A percentile compares a stretch with the other conserved stretches of the same genome.
phyloP scores from a whole-genome alignment of 2,888 invertebrate genomes.

The Crepidodera aurea region DNA sequence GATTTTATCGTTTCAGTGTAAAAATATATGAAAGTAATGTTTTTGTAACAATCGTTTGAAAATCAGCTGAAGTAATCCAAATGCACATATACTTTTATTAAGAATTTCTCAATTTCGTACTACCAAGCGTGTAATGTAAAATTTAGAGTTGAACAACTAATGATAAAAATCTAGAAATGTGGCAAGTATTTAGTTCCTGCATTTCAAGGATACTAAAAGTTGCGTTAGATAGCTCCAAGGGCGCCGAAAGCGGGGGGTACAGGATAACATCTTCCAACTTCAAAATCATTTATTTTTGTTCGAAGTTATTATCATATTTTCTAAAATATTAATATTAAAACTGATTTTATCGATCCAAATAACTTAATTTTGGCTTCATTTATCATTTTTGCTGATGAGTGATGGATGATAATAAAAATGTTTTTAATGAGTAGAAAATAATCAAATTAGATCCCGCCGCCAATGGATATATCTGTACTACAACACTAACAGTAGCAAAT shows the following conservation, averaged over 20 bases:
- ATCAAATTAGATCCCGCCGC: too few relatives aligned
- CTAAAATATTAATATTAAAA: too few relatives aligned
- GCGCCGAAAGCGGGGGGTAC: too few relatives aligned
- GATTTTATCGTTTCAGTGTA: constrained; percentile 8
- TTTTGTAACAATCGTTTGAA: constrained; percentile 15
- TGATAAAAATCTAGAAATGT: constrained; percentile 26
- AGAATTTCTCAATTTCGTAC: constrained; percentile 8
- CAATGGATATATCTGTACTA: constrained; percentile 13
- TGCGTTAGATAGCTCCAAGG: background rate
- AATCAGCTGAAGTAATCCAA: constrained; percentile 12
- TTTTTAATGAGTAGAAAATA: too few relatives aligned
- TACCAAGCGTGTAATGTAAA: constrained; percentile 20
- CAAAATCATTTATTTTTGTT: too few relatives aligned
- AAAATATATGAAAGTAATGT: constrained; percentile 11
- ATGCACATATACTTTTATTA: constrained; percentile 13
- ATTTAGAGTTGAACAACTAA: constrained; percentile 9
- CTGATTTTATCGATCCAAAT: too few relatives aligned
- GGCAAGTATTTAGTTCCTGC: constrained; percentile 23
- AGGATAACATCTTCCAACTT: too few relatives aligned
- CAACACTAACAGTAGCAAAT: constrained; percentile 10
- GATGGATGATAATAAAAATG: too few relatives aligned
- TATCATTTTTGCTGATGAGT: too few relatives aligned
- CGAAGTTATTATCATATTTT: too few relatives aligned
- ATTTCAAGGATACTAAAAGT: constrained; percentile 20
- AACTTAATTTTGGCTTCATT: too few relatives aligned